Evolutionary conservation across 2,888 invertebrate species (phyloP).

Genomic region (Ophion costatus): DNA sequence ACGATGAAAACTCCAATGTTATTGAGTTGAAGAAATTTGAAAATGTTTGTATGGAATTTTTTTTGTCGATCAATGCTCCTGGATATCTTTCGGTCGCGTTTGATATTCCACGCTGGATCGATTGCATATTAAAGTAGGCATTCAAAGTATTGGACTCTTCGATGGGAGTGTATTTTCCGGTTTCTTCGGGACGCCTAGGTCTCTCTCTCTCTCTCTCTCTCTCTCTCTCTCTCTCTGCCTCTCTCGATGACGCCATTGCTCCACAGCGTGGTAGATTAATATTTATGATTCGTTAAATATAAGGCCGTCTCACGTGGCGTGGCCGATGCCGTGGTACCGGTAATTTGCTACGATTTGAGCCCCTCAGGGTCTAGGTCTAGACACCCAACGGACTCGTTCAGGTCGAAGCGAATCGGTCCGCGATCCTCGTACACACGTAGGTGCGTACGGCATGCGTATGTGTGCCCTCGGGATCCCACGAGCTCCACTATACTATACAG

Average conservation of each 20-base stretch:
- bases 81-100: too few relatives aligned
- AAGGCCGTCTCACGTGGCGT: slow-evolving; percentile 67
- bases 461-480: slow-evolving; percentile 28
- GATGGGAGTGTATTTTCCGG: neutral
- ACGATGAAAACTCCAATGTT: too few relatives aligned
- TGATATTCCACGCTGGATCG: neutral
- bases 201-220: neutral
- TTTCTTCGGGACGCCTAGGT: neutral
- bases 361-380: slow-evolving; percentile 77
- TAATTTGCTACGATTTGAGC: slow-evolving; percentile 77
- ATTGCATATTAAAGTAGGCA: neutral
- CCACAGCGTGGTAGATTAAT: slow-evolving; percentile 71
- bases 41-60: too few relatives aligned
- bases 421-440: slow-evolving; percentile 23
- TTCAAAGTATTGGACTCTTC: neutral
- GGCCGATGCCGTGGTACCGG: slow-evolving; percentile 63
- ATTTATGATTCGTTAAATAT: slow-evolving; percentile 78
- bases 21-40: too few relatives aligned
- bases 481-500: neutral
- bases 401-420: slow-evolving; percentile 28
- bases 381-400: slow-evolving; percentile 60
- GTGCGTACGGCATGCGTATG: slow-evolving; percentile 14
- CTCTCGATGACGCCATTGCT: slow-evolving; percentile 49
- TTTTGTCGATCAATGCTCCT: too few relatives aligned
- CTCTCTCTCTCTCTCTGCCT: too few relatives aligned